Evolutionary conservation across 2,888 invertebrate species (phyloP).

Genomic region (Philereme vetulata): DNA sequence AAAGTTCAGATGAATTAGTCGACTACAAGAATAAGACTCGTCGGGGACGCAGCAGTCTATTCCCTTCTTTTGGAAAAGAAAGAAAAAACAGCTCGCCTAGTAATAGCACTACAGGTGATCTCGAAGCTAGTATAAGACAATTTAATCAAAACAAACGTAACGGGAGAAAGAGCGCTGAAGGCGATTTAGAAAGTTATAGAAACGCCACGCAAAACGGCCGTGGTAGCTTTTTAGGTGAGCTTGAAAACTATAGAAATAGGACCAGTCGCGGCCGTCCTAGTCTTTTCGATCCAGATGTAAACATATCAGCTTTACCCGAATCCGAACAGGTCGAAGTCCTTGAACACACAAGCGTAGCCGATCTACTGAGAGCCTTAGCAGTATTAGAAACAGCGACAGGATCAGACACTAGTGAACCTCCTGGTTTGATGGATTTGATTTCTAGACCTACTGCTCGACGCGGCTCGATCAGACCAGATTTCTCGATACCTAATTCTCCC

Average conservation of each 20-base stretch:
- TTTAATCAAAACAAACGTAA: constrained; percentile 60
- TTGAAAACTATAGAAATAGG: constrained; percentile 69
- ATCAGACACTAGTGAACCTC: constrained; percentile 41
- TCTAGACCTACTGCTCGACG: constrained; percentile 57
- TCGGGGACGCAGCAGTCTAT: constrained; percentile 67
- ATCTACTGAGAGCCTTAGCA: constrained; percentile 90
- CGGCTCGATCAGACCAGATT: constrained; percentile 69
- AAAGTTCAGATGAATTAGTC: constrained; percentile 74
- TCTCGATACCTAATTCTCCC: constrained; percentile 54
- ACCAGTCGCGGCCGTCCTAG: constrained; percentile 73
- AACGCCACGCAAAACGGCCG: constrained; percentile 49
- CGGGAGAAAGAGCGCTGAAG: constrained; percentile 57
- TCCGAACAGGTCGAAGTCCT: constrained; percentile 85
- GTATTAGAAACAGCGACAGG: constrained; percentile 81
- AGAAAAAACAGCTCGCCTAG: constrained; percentile 65
- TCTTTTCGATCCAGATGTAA: constrained; percentile 74
- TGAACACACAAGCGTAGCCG: constrained; percentile 92
- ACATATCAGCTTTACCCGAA: constrained; percentile 67
- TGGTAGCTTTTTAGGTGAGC: constrained; percentile 55
- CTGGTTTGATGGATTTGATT: constrained; percentile 60
- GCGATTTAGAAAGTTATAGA: constrained; percentile 54
- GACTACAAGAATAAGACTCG: constrained; percentile 73
- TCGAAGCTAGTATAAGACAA: constrained; percentile 72
- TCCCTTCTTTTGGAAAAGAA: constrained; percentile 74
- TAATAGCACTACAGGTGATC: constrained; percentile 58